phyloP scores from a whole-genome alignment of 2,113 vertebrate genomes.

The Labrus mixtus region DNA sequence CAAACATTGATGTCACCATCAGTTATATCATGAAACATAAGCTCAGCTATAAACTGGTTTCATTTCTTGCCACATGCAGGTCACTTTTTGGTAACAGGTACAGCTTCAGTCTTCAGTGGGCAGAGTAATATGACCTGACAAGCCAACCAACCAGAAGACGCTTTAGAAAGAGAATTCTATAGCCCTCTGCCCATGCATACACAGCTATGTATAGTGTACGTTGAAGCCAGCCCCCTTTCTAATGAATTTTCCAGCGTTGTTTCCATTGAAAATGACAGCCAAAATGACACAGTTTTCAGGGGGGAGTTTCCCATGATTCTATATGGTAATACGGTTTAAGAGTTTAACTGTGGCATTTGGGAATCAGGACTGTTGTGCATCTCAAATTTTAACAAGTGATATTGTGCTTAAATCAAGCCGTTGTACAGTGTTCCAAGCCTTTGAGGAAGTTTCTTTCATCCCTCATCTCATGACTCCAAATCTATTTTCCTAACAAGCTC shows the following conservation, averaged over 20 bases:
- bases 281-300: background rate
- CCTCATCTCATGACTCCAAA: constrained; percentile 31
- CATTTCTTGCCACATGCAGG: too few relatives aligned
- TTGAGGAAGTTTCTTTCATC: constrained; percentile 1
- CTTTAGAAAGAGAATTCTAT: background rate
- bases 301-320: too few relatives aligned
- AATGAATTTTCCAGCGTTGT: constrained; percentile 7
- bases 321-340: background rate
- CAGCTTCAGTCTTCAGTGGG: too few relatives aligned
- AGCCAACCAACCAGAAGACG: background rate
- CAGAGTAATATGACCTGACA: constrained; percentile 18
- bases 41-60: too few relatives aligned
- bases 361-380: background rate
- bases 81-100: too few relatives aligned
- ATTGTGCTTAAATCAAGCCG: background rate
- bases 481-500: constrained; percentile 3
- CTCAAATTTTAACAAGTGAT: background rate
- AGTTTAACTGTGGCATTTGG: background rate
- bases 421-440: background rate
- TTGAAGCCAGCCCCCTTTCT: background rate
- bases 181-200: background rate
- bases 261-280: background rate
- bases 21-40: too few relatives aligned
- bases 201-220: background rate
- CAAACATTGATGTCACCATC: too few relatives aligned